Evolutionary conservation across 2,797 vertebrate genomes (phyloP).

Genomic region (Peromyscus attwateri): DNA sequence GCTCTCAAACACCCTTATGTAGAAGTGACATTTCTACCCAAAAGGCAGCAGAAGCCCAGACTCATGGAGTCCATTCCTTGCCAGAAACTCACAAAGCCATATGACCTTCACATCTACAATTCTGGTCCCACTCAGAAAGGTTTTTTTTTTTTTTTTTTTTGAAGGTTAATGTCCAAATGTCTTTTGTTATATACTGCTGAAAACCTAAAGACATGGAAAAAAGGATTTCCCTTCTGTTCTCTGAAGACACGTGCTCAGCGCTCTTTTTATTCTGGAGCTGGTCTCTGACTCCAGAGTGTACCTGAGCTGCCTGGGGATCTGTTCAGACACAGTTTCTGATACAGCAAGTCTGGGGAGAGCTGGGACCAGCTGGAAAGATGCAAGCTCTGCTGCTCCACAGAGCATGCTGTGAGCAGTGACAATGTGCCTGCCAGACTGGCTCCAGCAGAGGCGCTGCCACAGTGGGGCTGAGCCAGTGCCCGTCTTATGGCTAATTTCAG

Average conservation of each 20-base stretch:
- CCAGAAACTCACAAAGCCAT: conserved; percentile 23
- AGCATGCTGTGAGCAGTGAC: neutral
- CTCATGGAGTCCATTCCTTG: neutral
- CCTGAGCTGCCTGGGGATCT: neutral
- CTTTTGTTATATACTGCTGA: neutral
- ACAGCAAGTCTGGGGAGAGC: neutral
- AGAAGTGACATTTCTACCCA: conserved; percentile 3
- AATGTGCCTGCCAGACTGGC: neutral
- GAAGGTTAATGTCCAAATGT: conserved; percentile 14
- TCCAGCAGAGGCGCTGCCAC: neutral
- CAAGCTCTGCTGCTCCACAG: neutral
- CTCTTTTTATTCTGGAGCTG: neutral
- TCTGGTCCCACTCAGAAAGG: neutral
- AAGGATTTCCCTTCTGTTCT: neutral
- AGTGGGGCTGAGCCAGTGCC: neutral
- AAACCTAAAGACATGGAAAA: neutral
- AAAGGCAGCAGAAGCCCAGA: neutral
- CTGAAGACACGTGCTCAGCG: neutral
- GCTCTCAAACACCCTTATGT: neutral
- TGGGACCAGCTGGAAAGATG: neutral
- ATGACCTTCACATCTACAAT: neutral
- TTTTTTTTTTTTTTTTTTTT: conserved; percentile 4
- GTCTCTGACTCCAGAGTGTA: neutral
- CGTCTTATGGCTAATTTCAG: neutral
- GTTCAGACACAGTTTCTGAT: conserved; percentile 32